Evolutionary conservation across 2,113 vertebrate genomes (phyloP), one percentile per base, ranked within the genome.

Genomic region (Hippolais icterina): DNA sequence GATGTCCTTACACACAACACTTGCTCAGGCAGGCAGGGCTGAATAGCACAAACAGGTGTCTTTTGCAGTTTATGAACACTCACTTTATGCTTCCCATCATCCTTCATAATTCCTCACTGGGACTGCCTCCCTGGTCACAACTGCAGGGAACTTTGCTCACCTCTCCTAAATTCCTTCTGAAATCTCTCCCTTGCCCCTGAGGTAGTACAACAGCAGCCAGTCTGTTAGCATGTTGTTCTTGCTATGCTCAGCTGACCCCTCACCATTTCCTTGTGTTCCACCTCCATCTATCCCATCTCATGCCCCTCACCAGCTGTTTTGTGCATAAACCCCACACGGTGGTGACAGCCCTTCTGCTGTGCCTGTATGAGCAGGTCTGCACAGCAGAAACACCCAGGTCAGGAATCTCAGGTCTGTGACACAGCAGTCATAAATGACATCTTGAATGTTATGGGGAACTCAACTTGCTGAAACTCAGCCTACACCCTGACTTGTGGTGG

Each of bases 151-250:
- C 54, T 81, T 92, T 56, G 24, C n/a, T 74, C 23, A n/a, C 25
- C 8, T 77, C 28, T 81, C 61, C 31, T 25, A 31, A 89, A 69
- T 56, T 60, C 76, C 47, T 70, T 65, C 60, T 50, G 33, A 81
- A 63, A 66, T 25, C 42, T 81, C 47, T 75, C 39, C 52, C 15
- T 42, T 90, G 44, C 37, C 65, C 50, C 56, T 81, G 68, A 81
- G 84, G 54, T 3, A 77, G 20, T 8, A 14, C 69, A 39, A n/a
- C 6, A 89, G 35, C 50, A 44, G 70, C 22, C 53, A 76, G n/a
- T 44, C 66, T 71, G 70, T 31, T 3, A 3, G 20, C 0, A 1
- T n/a, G 22, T 42, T 29, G 18, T 0, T 1, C 25, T 61, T 5
- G 3, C 82, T 61, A 5, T 15, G 49, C 42, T 46, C 42, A 56